A percentile compares a stretch with the other conserved stretches of the same genome.
phyloP scores from a whole-genome alignment of 2,888 invertebrate genomes.

The Melanotus villosus region DNA sequence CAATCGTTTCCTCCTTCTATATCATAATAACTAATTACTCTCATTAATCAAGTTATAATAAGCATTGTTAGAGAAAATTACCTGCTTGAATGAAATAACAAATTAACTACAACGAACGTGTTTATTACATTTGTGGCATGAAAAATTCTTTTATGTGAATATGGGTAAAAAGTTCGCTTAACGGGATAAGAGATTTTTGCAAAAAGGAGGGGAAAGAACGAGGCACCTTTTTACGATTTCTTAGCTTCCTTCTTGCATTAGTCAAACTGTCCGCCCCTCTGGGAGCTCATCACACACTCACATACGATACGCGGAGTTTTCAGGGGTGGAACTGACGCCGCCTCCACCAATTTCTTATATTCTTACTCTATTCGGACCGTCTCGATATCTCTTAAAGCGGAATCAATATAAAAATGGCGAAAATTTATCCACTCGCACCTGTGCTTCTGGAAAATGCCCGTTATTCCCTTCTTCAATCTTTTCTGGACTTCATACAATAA shows the following conservation, averaged over 20 bases:
- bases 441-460: not conserved
- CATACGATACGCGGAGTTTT: constrained; percentile 65
- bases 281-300: constrained; percentile 65
- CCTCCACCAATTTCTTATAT: constrained; percentile 55
- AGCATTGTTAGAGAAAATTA: constrained; percentile 3
- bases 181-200: constrained; percentile 2
- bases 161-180: too few relatives aligned
- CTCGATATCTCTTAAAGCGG: constrained; percentile 63
- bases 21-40: constrained; percentile 7
- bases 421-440: constrained; percentile 34
- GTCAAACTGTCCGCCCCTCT: constrained; percentile 63
- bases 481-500: too few relatives aligned
- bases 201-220: not conserved
- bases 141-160: too few relatives aligned
- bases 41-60: constrained; percentile 10
- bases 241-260: constrained; percentile 47
- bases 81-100: not conserved
- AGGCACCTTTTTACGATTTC: constrained; percentile 30
- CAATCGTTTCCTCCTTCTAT: not conserved
- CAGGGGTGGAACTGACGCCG: constrained; percentile 61
- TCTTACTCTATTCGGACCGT: constrained; percentile 59
- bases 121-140: constrained; percentile 11
- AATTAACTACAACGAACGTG: not conserved
- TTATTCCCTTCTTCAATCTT: not conserved
- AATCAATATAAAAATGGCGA: constrained; percentile 65